These are phyloP conservation scores for Cancer borealis DNA, from an alignment of 2,888 invertebrate genomes.

Conservation along the genomic window DNA sequence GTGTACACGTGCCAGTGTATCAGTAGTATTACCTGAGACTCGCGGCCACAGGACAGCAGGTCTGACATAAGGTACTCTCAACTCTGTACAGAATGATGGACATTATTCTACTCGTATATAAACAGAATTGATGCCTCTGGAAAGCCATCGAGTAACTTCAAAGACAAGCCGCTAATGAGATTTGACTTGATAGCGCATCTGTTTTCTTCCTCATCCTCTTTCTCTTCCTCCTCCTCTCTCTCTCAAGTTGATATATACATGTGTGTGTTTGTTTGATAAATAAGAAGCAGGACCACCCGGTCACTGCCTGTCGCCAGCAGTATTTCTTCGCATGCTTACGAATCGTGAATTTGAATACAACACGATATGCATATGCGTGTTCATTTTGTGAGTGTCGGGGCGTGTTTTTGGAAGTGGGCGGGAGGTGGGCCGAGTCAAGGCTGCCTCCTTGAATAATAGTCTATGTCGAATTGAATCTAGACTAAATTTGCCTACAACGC, in stretches of 20 bases:
- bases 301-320: conserved; percentile 8
- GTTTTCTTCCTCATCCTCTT: neutral
- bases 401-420: conserved; percentile 27
- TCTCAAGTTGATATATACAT: no score
- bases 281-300: neutral
- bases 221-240: neutral
- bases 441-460: conserved; percentile 46
- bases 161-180: conserved; percentile 38
- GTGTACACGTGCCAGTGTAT: neutral
- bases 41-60: neutral
- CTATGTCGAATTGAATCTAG: conserved; percentile 64
- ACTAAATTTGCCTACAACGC: conserved; percentile 58
- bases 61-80: neutral
- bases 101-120: neutral
- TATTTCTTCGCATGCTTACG: neutral
- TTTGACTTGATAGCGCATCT: conserved; percentile 38
- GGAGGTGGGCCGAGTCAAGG: conserved; percentile 51
- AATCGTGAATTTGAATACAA: conserved; percentile 21
- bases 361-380: neutral
- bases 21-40: neutral
- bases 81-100: neutral
- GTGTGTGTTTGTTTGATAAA: neutral
- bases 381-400: conserved; percentile 17
- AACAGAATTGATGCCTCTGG: neutral
- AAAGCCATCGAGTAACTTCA: neutral